Percentiles rank a stretch among this genome's conserved stretches.
phyloP scores from a whole-genome alignment of 2,797 vertebrate genomes.

The Hyperoplus lanceolatus region DNA sequence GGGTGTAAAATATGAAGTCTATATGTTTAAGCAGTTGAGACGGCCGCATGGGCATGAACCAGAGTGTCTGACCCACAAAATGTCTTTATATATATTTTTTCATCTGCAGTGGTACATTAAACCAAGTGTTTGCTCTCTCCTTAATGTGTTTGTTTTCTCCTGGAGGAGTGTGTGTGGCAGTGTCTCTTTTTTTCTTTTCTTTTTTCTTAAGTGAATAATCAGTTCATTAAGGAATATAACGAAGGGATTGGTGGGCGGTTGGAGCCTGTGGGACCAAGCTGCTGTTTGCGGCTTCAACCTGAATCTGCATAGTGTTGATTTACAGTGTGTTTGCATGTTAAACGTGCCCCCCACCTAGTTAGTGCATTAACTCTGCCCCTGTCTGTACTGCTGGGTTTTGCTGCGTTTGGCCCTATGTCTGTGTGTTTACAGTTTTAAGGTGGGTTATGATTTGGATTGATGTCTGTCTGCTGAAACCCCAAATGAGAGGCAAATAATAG shows the following conservation, averaged over 20 bases:
- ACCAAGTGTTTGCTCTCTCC: constrained; percentile 50
- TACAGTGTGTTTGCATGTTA: constrained; percentile 49
- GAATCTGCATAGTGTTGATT: constrained; percentile 40
- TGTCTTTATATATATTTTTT: neutral
- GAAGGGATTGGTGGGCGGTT: constrained; percentile 41
- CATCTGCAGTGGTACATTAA: constrained; percentile 52
- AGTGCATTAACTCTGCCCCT: constrained; percentile 30
- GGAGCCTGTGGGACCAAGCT: constrained; percentile 43
- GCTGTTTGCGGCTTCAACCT: constrained; percentile 31
- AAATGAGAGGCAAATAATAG: constrained; percentile 5
- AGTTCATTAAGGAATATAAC: constrained; percentile 59
- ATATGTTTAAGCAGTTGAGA: neutral
- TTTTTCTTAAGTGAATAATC: constrained; percentile 50
- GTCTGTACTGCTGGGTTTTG: constrained; percentile 3
- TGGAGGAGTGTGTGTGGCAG: constrained; percentile 38
- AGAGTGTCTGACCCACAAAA: constrained; percentile 5
- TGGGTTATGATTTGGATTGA: neutral
- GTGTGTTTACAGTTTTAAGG: neutral
- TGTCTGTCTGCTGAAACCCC: constrained; percentile 10
- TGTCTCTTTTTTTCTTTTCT: neutral
- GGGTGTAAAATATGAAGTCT: too few species aligned
- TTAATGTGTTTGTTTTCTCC: constrained; percentile 59
- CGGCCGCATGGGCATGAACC: neutral
- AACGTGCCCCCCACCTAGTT: constrained; percentile 32
- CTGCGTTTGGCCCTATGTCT: neutral